phyloP scores from a whole-genome alignment of 2,113 vertebrate species.

The Elephas maximus region DNA sequence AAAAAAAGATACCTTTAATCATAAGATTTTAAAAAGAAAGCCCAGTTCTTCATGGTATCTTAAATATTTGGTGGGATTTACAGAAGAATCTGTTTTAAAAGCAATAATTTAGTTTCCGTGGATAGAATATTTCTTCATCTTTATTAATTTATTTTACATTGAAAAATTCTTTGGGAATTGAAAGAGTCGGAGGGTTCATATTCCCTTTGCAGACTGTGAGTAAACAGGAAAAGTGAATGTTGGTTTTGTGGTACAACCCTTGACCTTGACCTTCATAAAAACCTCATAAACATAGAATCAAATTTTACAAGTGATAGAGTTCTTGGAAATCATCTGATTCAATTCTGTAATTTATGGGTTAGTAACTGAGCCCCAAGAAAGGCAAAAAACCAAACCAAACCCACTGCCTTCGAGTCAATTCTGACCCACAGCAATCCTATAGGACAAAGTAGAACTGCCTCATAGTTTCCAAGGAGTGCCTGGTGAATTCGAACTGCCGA shows the following conservation, averaged over 20 bases:
- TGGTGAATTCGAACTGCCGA: too few relatives aligned
- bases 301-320: neutral
- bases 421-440: too few relatives aligned
- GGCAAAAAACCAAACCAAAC: too few relatives aligned
- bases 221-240: neutral
- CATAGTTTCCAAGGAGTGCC: too few relatives aligned
- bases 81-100: neutral
- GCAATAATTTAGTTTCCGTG: neutral
- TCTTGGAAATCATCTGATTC: neutral
- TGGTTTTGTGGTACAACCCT: neutral
- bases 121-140: neutral
- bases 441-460: too few relatives aligned
- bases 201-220: neutral
- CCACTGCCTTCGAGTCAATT: too few relatives aligned
- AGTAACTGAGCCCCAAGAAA: neutral
- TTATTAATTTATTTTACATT: constrained; percentile 31
- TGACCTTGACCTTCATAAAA: neutral
- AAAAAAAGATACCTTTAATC: neutral
- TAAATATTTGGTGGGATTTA: constrained; percentile 36
- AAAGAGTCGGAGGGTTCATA: neutral
- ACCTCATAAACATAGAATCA: neutral
- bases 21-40: constrained; percentile 5
- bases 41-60: neutral
- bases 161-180: neutral
- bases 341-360: neutral